These are phyloP conservation scores for Acrossocheilus fasciatus DNA, from an alignment of 2,797 vertebrate species.

Conservation along the genomic window DNA sequence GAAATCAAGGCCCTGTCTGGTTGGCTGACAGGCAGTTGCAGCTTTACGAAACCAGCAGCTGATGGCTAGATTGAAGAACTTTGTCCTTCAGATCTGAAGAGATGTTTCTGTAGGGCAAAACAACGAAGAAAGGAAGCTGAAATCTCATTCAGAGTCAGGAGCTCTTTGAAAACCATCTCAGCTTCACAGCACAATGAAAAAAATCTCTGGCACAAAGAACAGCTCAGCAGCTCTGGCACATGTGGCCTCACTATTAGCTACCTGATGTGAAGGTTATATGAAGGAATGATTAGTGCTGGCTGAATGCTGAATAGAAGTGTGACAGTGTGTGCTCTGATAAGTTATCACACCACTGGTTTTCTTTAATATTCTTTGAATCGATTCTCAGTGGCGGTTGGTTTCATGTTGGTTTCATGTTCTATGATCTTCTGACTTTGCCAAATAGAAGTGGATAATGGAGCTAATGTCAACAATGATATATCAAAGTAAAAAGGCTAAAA, in stretches of 20 bases:
- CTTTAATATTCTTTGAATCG: slow-evolving; percentile 7
- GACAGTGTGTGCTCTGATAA: slow-evolving; percentile 3
- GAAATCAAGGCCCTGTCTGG: slow-evolving; percentile 37
- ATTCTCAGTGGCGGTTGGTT: not conserved
- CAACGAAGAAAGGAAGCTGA: slow-evolving; percentile 38
- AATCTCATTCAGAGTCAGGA: slow-evolving; percentile 29
- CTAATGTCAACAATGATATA: not conserved
- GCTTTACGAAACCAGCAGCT: slow-evolving; percentile 11
- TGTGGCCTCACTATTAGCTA: slow-evolving; percentile 35
- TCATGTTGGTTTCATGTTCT: slow-evolving; percentile 6
- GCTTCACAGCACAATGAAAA: slow-evolving; percentile 43
- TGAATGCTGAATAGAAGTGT: slow-evolving; percentile 8
- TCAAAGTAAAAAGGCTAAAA: not conserved
- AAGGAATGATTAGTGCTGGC: slow-evolving; percentile 22
- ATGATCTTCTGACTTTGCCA: slow-evolving; percentile 34
- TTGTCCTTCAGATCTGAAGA: slow-evolving; percentile 59
- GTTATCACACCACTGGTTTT: not conserved
- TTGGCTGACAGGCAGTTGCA: slow-evolving; percentile 15
- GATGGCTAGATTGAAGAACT: slow-evolving; percentile 43
- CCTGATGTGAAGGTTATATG: slow-evolving; percentile 45
- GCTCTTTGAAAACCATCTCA: slow-evolving; percentile 43
- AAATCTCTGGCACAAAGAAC: slow-evolving; percentile 33
- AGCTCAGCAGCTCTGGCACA: slow-evolving; percentile 13
- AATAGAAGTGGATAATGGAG: not conserved
- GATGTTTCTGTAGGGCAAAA: slow-evolving; percentile 46